Percentiles rank a stretch among this genome's conserved stretches.
phyloP scores from a whole-genome alignment of 1,140 invertebrate genomes.

The Papilio machaon region DNA sequence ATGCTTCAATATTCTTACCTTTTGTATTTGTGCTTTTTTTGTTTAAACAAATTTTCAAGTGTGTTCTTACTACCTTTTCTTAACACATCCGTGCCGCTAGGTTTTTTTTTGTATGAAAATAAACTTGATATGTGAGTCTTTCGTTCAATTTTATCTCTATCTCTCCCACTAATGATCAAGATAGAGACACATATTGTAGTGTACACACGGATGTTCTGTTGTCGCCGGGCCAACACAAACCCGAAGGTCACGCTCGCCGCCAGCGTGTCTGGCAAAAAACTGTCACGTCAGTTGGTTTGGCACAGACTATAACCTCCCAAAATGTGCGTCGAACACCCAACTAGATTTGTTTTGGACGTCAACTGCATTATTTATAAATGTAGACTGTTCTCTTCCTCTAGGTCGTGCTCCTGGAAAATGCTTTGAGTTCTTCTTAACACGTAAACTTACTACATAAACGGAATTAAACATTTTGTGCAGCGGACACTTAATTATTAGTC shows the following conservation, averaged over 20 bases:
- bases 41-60: not conserved
- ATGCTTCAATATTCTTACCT: not conserved
- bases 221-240: not conserved
- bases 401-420: not conserved
- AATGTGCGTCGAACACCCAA: not conserved
- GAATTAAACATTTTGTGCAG: too few relatives aligned
- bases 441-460: too few relatives aligned
- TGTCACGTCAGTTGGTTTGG: not conserved
- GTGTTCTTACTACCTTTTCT: too few relatives aligned
- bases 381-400: not conserved
- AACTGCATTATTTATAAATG: not conserved
- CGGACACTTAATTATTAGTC: too few relatives aligned
- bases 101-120: too few relatives aligned
- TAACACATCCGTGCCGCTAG: too few relatives aligned
- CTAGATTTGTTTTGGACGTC: not conserved
- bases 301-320: not conserved
- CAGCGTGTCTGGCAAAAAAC: slow-evolving; percentile 3
- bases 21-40: not conserved
- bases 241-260: not conserved
- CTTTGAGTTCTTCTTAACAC: too few relatives aligned
- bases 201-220: not conserved
- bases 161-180: too few relatives aligned
- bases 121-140: too few relatives aligned
- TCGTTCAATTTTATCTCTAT: too few relatives aligned
- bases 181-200: not conserved